Conservation (phyloP, 2,797 vertebrate species). For the Melanotaenia boesemani region DNA sequence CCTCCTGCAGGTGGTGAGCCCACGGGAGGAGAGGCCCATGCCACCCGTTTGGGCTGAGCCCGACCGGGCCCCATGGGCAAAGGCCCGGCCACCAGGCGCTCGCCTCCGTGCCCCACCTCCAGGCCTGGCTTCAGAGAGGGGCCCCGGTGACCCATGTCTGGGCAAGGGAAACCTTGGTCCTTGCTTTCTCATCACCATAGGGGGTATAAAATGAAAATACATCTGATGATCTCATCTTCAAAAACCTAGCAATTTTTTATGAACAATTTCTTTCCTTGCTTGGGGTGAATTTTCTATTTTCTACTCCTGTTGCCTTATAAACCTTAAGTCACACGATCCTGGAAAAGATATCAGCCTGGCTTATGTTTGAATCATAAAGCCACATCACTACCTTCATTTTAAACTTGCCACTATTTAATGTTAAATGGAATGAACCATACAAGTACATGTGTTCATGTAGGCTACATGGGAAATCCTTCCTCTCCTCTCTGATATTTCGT, state of each 20-base stretch:
- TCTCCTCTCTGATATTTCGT: conserved; percentile 41
- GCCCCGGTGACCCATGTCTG: no score
- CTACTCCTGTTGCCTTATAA: conserved; percentile 42
- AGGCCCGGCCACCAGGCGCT: no score
- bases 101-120: no score
- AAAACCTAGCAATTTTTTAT: conserved; percentile 34
- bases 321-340: conserved; percentile 55
- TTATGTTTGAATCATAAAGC: conserved; percentile 65
- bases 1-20: no score
- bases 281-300: conserved; percentile 30
- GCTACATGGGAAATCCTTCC: conserved; percentile 9
- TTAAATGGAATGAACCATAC: conserved; percentile 9
- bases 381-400: conserved; percentile 54
- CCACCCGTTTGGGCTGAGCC: no score
- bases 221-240: conserved; percentile 38
- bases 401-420: conserved; percentile 4
- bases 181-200: no score
- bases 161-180: no score
- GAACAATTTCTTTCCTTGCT: conserved; percentile 38
- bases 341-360: conserved; percentile 66
- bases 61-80: no score
- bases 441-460: conserved; percentile 4
- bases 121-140: no score
- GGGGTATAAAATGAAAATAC: conserved; percentile 5
- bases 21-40: no score